Conservation (phyloP, 2,797 vertebrate genomes). For the Furcifer pardalis region DNA sequence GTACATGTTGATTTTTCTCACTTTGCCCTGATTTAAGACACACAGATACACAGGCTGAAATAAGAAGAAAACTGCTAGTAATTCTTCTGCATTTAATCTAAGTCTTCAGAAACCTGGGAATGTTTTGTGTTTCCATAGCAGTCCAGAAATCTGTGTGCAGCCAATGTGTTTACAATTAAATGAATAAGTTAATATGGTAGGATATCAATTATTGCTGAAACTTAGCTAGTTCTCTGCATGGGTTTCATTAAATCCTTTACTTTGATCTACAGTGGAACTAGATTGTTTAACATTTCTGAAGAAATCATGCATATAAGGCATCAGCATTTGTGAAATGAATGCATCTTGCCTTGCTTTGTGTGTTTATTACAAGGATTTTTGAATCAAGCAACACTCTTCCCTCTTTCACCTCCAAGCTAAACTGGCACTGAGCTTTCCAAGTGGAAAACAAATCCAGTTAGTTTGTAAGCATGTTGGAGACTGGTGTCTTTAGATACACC, state of each 20-base stretch:
- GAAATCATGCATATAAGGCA: neutral
- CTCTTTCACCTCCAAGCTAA: neutral
- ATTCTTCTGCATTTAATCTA: constrained; percentile 11
- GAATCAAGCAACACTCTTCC: neutral
- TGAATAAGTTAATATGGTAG: constrained; percentile 31
- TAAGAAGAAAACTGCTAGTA: neutral
- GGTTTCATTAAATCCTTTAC: constrained; percentile 3
- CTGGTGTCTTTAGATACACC: neutral
- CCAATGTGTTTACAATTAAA: constrained; percentile 19
- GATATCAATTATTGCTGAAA: constrained; percentile 12
- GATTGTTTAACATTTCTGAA: constrained; percentile 1
- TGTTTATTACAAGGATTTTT: constrained; percentile 15
- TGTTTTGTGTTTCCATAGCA: constrained; percentile 20
- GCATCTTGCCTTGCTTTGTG: neutral
- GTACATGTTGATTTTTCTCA: neutral
- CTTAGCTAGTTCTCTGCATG: constrained; percentile 8
- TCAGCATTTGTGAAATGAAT: constrained; percentile 6
- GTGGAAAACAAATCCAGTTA: neutral
- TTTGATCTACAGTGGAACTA: constrained; percentile 24
- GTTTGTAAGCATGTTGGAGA: neutral
- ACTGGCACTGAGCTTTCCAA: constrained; percentile 1
- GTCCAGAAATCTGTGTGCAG: constrained; percentile 16
- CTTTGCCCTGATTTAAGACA: neutral
- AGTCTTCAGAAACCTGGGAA: constrained; percentile 16
- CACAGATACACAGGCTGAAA: neutral